Evolutionary conservation across 2,888 invertebrate genomes (phyloP), one percentile per base, ranked within the genome.

Genomic region (Reticulitermes lucifugus): DNA sequence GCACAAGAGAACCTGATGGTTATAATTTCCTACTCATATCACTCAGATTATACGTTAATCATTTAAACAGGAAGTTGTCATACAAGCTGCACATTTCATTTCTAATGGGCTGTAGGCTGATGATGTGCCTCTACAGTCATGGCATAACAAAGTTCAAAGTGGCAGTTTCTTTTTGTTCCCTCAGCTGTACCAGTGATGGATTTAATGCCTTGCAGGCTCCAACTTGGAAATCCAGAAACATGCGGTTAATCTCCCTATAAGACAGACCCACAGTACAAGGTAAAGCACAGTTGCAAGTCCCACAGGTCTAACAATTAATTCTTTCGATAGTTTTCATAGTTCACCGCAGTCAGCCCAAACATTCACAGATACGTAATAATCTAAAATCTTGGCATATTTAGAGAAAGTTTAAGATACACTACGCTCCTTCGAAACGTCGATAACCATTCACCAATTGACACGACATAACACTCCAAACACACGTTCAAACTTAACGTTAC

Each of bases 21-120:
- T 77, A 84, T 79, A 84, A 84, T 79, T 79, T 84, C 84, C 84
- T 65, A 35, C 77, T 84, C 79, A 59, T 83, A 73, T 83, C 83
- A 83, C 65, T 81, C 70, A 79, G 60, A 80, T 59, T 80, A 60
- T 22, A 80, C 55, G 65, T 60, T 84, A 84, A 84, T 84, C 59
- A 84, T 60, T 84, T 84, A 75, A 79, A 65, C 77, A 77, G 65
- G 84, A 65, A 84, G 83, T 75, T 79, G 84, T 84, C 84, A 79
- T 43, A 43, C 79, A 84, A 84, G 79, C 41, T 84, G 79, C 43
- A 46, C 77, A 46, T 83, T 83, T 70, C 51, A 35, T 83, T 43
- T 59, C 59, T 55, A 79, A 79, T 59, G 81, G 65, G 41, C 51
- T 70, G 81, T 81, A 70, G 60, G 81, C 18, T 59, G 80, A 80